Conservation (phyloP, 2,113 vertebrate species). For the Halcyon senegalensis region DNA sequence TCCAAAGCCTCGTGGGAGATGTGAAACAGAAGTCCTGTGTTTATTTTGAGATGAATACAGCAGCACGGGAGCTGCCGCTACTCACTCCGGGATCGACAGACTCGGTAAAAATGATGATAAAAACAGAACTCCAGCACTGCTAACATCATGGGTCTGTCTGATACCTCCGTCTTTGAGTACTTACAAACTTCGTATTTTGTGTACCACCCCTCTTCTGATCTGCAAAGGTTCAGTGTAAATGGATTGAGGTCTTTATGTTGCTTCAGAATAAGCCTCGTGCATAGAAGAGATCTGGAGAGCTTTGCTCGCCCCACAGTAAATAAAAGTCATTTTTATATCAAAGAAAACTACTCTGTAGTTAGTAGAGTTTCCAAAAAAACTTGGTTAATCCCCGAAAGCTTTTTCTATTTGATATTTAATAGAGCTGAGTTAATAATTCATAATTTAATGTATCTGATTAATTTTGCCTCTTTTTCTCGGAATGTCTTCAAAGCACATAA, state of each 20-base stretch:
- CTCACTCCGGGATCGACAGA: background rate
- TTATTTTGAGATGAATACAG: background rate
- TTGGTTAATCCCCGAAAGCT: slow-evolving; percentile 11
- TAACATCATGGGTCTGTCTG: background rate
- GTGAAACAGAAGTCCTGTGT: background rate
- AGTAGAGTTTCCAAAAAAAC: background rate
- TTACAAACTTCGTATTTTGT: background rate
- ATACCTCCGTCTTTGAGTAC: background rate
- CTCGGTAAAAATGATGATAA: too few species aligned
- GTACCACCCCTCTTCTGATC: background rate
- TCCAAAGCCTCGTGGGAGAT: background rate
- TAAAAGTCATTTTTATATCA: background rate
- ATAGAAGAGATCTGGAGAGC: background rate
- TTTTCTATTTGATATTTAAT: slow-evolving; percentile 46
- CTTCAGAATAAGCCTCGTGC: fast-evolving
- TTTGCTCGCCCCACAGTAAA: background rate
- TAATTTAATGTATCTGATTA: slow-evolving; percentile 67
- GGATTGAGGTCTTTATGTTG: background rate
- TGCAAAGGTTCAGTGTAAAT: background rate
- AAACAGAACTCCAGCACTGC: background rate
- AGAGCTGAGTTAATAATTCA: slow-evolving; percentile 65
- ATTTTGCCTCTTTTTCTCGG: slow-evolving; percentile 37
- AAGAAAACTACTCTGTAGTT: background rate
- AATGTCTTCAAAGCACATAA: slow-evolving; percentile 44
- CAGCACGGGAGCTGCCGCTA: background rate